Percentiles rank a stretch among this genome's conserved stretches.
Evolutionary conservation across 2,888 invertebrate genomes (phyloP).

Genomic region (Disparrhopalites patrizii): DNA sequence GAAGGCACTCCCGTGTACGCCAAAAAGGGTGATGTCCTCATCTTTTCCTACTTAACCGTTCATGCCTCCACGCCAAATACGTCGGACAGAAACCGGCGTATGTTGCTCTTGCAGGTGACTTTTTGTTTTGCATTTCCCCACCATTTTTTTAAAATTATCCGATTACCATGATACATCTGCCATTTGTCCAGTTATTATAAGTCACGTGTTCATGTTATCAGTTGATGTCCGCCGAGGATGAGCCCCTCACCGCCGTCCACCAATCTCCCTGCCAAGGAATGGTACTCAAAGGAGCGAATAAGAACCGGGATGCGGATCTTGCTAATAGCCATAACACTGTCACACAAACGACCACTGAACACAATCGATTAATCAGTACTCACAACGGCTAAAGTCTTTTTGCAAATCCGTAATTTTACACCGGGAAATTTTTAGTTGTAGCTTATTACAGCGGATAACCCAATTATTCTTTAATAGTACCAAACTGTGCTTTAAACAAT

Average conservation of each 20-base stretch:
- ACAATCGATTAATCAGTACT: no score
- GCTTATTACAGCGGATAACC: no score
- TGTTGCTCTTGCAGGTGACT: constrained; percentile 56
- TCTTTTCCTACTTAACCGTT: constrained; percentile 60
- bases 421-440: no score
- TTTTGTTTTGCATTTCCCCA: no score
- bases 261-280: constrained; percentile 57
- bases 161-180: no score
- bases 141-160: no score
- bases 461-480: no score
- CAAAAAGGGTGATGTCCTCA: constrained; percentile 58
- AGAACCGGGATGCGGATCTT: constrained; percentile 51
- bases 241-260: constrained; percentile 53
- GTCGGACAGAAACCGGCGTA: constrained; percentile 55
- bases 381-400: no score
- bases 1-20: constrained; percentile 57
- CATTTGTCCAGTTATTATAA: neutral
- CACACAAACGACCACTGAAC: no score
- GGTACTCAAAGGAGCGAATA: constrained; percentile 57
- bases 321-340: constrained; percentile 45
- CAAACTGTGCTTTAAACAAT: no score
- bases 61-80: constrained; percentile 60
- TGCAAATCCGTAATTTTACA: no score
- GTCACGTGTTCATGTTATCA: constrained; percentile 50
- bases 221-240: constrained; percentile 58